A percentile compares a stretch with the other conserved stretches of the same genome.
Evolutionary conservation across 2,797 vertebrate species (phyloP).

Genomic region (Scolopax bukidnonensis): DNA sequence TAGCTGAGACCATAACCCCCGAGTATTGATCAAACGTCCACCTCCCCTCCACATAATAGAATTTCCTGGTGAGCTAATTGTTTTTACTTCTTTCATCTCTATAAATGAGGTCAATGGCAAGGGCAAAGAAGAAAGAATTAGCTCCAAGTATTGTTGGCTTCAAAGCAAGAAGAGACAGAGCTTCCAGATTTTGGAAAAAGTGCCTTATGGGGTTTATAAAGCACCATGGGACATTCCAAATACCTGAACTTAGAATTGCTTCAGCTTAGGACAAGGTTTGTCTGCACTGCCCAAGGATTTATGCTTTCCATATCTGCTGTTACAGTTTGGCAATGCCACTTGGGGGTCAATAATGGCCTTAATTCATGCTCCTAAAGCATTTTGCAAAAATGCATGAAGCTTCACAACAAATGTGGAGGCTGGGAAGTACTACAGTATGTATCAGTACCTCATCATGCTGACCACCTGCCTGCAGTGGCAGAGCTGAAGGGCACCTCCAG

Average conservation of each 20-base stretch:
- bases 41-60: conserved; percentile 59
- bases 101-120: conserved; percentile 67
- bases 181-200: conserved; percentile 21
- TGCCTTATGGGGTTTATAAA: background rate
- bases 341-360: background rate
- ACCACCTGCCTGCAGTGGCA: background rate
- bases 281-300: background rate
- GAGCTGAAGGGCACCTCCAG: background rate
- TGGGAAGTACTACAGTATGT: background rate
- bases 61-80: conserved; percentile 62
- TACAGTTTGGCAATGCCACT: background rate
- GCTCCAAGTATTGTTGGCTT: conserved; percentile 57
- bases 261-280: background rate
- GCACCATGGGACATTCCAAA: background rate
- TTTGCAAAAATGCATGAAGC: background rate
- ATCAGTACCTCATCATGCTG: background rate
- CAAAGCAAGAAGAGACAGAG: conserved; percentile 12
- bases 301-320: background rate
- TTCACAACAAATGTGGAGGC: background rate
- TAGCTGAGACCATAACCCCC: conserved; percentile 39
- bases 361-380: background rate
- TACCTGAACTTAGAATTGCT: background rate
- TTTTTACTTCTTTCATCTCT: conserved; percentile 69
- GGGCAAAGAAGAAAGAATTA: conserved; percentile 50
- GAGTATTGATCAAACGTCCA: conserved; percentile 57